phyloP scores from a whole-genome alignment of 2,113 vertebrate species.

The Parus major region DNA sequence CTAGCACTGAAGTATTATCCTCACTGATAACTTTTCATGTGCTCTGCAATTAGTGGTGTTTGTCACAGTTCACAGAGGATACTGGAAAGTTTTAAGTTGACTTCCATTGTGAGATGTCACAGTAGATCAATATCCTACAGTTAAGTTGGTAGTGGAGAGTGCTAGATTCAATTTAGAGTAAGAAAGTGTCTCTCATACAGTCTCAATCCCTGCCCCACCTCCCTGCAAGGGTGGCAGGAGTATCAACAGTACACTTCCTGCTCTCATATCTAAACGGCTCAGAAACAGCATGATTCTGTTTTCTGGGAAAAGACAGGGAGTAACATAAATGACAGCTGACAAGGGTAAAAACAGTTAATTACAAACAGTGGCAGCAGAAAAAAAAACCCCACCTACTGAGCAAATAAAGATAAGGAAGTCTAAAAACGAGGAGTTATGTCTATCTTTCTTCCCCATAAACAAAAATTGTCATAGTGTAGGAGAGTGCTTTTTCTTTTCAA shows the following conservation, averaged over 20 bases:
- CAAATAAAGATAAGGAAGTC: not conserved
- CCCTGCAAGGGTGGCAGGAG: fast-evolving
- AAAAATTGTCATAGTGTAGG: not conserved
- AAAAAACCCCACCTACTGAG: fast-evolving
- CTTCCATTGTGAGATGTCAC: not conserved
- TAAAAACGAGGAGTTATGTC: not conserved
- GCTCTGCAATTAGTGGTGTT: not conserved
- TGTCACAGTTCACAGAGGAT: not conserved
- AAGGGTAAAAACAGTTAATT: not conserved
- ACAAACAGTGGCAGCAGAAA: not conserved
- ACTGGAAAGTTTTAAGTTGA: not conserved
- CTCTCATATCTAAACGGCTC: not conserved
- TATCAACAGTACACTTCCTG: not conserved
- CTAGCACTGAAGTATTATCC: not conserved
- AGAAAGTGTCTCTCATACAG: not conserved
- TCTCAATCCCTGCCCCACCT: fast-evolving
- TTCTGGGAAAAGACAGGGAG: not conserved
- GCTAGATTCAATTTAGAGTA: not conserved
- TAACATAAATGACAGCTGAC: not conserved
- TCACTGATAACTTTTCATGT: not conserved
- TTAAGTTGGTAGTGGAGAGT: fast-evolving
- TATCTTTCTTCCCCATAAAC: not conserved
- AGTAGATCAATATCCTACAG: not conserved
- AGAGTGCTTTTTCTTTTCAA: not conserved
- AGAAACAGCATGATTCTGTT: not conserved